phyloP scores from a whole-genome alignment of 2,888 invertebrate species.

The Phaedon cochleariae region DNA sequence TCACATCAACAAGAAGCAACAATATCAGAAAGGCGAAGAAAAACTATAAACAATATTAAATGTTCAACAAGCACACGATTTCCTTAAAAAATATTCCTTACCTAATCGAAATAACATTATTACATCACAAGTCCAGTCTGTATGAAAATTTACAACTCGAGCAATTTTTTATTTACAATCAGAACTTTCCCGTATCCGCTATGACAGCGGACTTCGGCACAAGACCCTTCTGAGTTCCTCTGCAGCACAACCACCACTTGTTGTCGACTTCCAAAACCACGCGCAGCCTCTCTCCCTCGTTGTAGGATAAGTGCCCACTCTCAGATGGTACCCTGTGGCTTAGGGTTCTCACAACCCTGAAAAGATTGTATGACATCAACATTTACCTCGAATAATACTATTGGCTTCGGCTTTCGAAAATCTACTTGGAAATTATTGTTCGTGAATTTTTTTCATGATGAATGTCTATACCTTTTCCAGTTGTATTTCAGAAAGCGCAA shows the following conservation, averaged over 20 bases:
- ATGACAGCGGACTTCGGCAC: conserved; percentile 77
- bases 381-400: too few species aligned
- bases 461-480: too few species aligned
- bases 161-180: conserved; percentile 42
- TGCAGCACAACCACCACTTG: conserved; percentile 78
- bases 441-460: too few species aligned
- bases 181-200: conserved; percentile 56
- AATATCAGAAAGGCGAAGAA: conserved; percentile 33
- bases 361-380: conserved; percentile 39
- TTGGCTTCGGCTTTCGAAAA: too few species aligned
- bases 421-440: too few species aligned
- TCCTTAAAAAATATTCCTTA: conserved; percentile 21
- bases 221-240: conserved; percentile 79
- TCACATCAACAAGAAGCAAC: conserved; percentile 43
- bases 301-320: conserved; percentile 80
- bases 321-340: conserved; percentile 80
- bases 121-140: conserved; percentile 51
- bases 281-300: conserved; percentile 77
- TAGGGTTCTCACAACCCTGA: conserved; percentile 76
- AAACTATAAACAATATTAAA: conserved; percentile 36
- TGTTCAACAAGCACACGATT: conserved; percentile 29
- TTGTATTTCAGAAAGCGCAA: too few species aligned
- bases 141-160: conserved; percentile 52
- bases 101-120: conserved; percentile 32
- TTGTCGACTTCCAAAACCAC: conserved; percentile 80